Percentiles rank a stretch among this genome's conserved stretches.
phyloP scores from a whole-genome alignment of 2,113 vertebrate genomes.

The Hipposideros armiger region DNA sequence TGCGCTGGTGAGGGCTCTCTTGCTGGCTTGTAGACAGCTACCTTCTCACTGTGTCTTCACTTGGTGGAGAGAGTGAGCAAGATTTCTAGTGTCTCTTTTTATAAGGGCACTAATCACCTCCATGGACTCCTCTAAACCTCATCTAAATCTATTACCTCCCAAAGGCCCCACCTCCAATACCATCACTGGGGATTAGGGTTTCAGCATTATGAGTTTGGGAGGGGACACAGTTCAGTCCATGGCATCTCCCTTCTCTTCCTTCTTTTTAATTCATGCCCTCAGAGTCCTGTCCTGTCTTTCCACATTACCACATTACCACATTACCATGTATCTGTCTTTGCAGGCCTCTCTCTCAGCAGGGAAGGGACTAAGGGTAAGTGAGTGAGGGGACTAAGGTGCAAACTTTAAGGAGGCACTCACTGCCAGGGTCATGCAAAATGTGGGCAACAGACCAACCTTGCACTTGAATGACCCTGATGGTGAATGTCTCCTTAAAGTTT shows the following conservation, averaged over 20 bases:
- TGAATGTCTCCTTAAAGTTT: neutral
- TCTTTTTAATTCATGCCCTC: neutral
- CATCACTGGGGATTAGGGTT: neutral
- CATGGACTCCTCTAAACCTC: neutral
- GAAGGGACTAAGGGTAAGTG: no score
- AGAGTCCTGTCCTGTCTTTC: neutral
- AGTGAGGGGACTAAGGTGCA: neutral
- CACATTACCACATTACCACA: neutral
- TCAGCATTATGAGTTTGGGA: neutral
- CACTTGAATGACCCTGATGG: neutral
- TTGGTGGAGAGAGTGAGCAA: neutral
- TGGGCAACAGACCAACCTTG: neutral
- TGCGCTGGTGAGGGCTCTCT: neutral
- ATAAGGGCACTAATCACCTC: neutral
- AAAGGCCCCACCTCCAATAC: neutral
- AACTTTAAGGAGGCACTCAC: neutral
- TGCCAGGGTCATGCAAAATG: neutral
- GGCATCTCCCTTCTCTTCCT: neutral
- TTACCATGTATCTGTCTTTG: neutral
- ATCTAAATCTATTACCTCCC: neutral
- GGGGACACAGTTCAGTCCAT: neutral
- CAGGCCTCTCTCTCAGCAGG: neutral
- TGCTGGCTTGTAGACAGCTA: neutral
- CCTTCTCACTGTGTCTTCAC: neutral
- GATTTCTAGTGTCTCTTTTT: neutral